Base-by-base conservation (phyloP, 2,797 vertebrate genomes). In the Valencia hispanica region DNA sequence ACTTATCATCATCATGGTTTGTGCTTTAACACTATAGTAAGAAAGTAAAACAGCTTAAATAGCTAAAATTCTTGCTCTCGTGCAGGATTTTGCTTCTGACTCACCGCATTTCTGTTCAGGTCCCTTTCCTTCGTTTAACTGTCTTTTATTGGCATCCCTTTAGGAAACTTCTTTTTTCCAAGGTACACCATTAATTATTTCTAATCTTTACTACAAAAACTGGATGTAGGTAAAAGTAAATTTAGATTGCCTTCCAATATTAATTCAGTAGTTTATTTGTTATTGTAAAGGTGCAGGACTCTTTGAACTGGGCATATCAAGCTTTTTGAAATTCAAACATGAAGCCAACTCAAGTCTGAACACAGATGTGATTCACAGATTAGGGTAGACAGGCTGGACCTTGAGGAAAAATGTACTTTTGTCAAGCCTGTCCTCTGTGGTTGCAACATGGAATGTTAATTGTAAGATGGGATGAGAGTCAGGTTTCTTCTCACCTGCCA, bases 261-360 rank as follows among this genome's bases (percentile, higher is more conserved):
- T 68, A n/a, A 68, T 27, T 68, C 2, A 57, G 30, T 57, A 11
- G 2, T n/a, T 57, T 15, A 14, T 27, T 43, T 68, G 43, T 17
- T 43, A 17, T 55, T 27, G 65, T 27, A 27, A 39, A 12, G 34
- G 20, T 22, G 10, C 20, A 4, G 20, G 9, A 12, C 22, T 17
- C 6, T 17, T 43, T 68, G 39, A 17, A 43, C 39, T 77, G 66
- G 80, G 77, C 70, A 78, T 76, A 63, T 79, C 18, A 80, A 70
- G 27, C 30, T 15, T 76, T 75, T 68, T 70, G 65, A 81, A 68
- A 53, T 32, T 82, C 74, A 68, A 73, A 79, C 70, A 82, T 65
- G 0, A 36, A 76, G 75, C 75, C 80, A 84, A 81, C 72, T 87
- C 66, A 48, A 77, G 63, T 17, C 1, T 69, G 74, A 78, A 84